Evolutionary conservation across 1,140 invertebrate species (phyloP).

Genomic region (Cydia pomonella): DNA sequence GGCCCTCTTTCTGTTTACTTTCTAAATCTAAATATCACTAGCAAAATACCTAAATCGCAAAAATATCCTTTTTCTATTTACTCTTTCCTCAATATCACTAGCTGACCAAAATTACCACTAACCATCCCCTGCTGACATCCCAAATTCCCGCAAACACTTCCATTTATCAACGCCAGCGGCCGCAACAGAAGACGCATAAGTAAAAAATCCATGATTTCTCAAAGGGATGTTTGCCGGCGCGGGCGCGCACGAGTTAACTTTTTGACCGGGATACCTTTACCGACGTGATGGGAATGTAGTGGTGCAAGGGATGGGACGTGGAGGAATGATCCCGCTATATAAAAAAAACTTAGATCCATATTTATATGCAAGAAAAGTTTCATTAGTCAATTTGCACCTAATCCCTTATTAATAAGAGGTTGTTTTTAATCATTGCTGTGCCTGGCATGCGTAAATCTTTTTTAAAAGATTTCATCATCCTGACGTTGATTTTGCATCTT

Average conservation of each 20-base stretch:
- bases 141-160: not conserved
- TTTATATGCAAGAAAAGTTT: not conserved
- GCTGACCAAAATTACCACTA: not conserved
- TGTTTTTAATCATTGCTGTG: no score
- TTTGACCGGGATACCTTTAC: constrained; percentile 75
- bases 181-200: constrained; percentile 56
- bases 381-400: not conserved
- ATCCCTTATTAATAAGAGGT: not conserved
- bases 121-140: not conserved
- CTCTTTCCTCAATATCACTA: no score
- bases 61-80: no score
- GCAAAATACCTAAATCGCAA: no score
- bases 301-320: constrained; percentile 41
- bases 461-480: not conserved
- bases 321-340: not conserved
- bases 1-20: no score
- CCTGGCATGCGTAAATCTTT: not conserved
- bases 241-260: constrained; percentile 73
- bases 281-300: constrained; percentile 68
- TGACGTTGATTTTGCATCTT: no score
- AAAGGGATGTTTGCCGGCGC: constrained; percentile 68
- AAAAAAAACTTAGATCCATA: not conserved
- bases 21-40: no score
- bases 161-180: constrained; percentile 54
- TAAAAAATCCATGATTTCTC: constrained; percentile 76